A percentile compares a stretch with the other conserved stretches of the same genome.
Evolutionary conservation across 2,888 invertebrate species (phyloP).

Genomic region (Euclidia mi): DNA sequence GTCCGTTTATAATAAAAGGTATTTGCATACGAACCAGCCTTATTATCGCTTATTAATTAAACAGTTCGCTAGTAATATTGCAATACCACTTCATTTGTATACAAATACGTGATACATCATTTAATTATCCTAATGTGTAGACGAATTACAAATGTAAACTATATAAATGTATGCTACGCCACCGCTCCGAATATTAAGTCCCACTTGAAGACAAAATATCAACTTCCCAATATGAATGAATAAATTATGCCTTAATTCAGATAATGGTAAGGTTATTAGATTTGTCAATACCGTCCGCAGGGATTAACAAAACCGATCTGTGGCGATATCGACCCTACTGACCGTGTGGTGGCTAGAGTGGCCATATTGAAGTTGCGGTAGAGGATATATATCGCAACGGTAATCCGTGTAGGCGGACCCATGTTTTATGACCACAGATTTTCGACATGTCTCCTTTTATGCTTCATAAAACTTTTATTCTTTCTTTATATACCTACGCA

Average conservation of each 20-base stretch:
- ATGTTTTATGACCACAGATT: conserved; percentile 79
- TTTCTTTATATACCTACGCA: conserved; percentile 64
- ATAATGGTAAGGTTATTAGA: conserved; percentile 43
- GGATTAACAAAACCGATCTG: conserved; percentile 13
- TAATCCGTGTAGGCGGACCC: conserved; percentile 59
- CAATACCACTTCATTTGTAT: no score
- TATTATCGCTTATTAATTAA: no score
- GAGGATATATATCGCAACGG: conserved; percentile 37
- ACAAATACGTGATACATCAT: no score
- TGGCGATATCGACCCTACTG: background rate
- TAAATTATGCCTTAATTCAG: conserved; percentile 49
- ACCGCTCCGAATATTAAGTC: conserved; percentile 11
- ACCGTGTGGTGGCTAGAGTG: conserved; percentile 29
- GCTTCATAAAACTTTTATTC: conserved; percentile 80
- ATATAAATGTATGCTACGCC: background rate
- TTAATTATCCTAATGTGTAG: no score
- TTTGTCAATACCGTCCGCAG: conserved; percentile 45
- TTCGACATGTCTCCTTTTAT: conserved; percentile 80
- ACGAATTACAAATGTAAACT: background rate
- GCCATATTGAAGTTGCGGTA: conserved; percentile 33
- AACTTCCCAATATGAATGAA: conserved; percentile 27
- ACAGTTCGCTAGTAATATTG: no score
- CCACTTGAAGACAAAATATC: conserved; percentile 25
- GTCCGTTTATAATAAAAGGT: no score
- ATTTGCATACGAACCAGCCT: no score